Conservation (phyloP, 1,140 invertebrate genomes). For the Episyrphus balteatus region DNA sequence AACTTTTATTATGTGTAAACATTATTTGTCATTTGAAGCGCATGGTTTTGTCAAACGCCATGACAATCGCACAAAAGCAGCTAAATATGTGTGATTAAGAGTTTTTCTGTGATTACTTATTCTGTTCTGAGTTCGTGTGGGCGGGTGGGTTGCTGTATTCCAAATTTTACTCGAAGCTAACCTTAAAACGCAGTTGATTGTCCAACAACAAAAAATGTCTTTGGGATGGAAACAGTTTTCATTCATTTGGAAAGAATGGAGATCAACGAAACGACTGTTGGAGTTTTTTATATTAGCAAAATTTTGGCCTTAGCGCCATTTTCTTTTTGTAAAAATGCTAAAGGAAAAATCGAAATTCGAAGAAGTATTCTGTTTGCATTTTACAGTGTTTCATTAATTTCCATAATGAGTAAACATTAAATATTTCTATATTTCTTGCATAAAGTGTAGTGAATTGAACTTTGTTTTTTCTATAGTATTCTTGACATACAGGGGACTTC, state of each 20-base stretch:
- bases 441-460: background rate
- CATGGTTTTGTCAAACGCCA: too few species aligned
- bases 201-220: too few species aligned
- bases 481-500: constrained; percentile 26
- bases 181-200: too few species aligned
- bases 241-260: constrained; percentile 16
- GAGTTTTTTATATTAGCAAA: constrained; percentile 39
- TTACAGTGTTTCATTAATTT: constrained; percentile 30
- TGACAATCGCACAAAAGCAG: too few species aligned
- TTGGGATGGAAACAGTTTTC: too few species aligned
- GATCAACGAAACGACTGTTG: constrained; percentile 25
- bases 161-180: too few species aligned
- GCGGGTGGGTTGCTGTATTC: too few species aligned
- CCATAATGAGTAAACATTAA: constrained; percentile 22
- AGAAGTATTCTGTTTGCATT: constrained; percentile 39
- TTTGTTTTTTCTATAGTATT: constrained; percentile 12
- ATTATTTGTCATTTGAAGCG: too few species aligned
- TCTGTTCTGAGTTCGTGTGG: too few species aligned
- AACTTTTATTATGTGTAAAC: too few species aligned
- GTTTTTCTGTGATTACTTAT: too few species aligned
- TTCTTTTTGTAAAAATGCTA: constrained; percentile 13
- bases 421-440: background rate
- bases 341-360: constrained; percentile 30
- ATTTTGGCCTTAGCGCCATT: constrained; percentile 42
- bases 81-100: too few species aligned